A percentile compares a stretch with the other conserved stretches of the same genome.
These are phyloP conservation scores for Knipowitschia caucasica DNA, from an alignment of 2,797 vertebrate genomes.

Conservation along the genomic window DNA sequence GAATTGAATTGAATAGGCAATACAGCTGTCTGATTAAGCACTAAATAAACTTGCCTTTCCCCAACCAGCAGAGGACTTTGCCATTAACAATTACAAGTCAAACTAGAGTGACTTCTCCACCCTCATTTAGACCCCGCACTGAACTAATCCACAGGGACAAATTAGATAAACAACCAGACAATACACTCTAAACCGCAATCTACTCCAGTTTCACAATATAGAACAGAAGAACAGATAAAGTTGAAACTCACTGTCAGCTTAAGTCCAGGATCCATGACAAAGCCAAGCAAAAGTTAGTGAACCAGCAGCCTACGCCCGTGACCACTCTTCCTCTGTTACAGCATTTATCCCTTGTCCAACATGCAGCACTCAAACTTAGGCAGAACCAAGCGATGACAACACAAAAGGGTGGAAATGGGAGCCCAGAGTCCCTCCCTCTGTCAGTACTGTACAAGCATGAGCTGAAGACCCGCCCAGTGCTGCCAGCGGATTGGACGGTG, in stretches of 20 bases:
- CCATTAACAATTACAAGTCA: slow-evolving; percentile 22
- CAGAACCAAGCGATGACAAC: slow-evolving; percentile 57
- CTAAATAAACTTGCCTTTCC: no score
- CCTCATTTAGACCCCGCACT: slow-evolving; percentile 16
- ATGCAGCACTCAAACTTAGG: slow-evolving; percentile 21
- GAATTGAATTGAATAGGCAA: no score
- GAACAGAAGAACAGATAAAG: slow-evolving; percentile 29
- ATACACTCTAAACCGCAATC: slow-evolving; percentile 16
- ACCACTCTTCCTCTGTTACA: slow-evolving; percentile 38
- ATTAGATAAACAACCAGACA: slow-evolving; percentile 20
- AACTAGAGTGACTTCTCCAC: slow-evolving; percentile 14
- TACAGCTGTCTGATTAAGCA: no score
- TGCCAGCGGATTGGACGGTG: slow-evolving; percentile 54
- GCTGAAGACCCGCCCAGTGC: slow-evolving; percentile 48
- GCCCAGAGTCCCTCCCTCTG: slow-evolving; percentile 61
- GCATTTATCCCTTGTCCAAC: slow-evolving; percentile 21
- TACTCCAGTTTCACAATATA: slow-evolving; percentile 19
- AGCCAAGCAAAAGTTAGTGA: slow-evolving; percentile 33
- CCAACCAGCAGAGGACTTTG: no score
- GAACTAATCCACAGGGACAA: slow-evolving; percentile 21
- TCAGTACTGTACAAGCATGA: slow-evolving; percentile 48
- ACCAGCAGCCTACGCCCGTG: slow-evolving; percentile 39
- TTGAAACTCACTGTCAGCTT: slow-evolving; percentile 56
- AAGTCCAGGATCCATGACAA: slow-evolving; percentile 62
- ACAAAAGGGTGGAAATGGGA: slow-evolving; percentile 46